Evolutionary conservation across 35 echinoderm and acorn worm genomes (phyloP), one percentile per base, ranked within the genome.

Genomic region (Holothuria glaberrima): DNA sequence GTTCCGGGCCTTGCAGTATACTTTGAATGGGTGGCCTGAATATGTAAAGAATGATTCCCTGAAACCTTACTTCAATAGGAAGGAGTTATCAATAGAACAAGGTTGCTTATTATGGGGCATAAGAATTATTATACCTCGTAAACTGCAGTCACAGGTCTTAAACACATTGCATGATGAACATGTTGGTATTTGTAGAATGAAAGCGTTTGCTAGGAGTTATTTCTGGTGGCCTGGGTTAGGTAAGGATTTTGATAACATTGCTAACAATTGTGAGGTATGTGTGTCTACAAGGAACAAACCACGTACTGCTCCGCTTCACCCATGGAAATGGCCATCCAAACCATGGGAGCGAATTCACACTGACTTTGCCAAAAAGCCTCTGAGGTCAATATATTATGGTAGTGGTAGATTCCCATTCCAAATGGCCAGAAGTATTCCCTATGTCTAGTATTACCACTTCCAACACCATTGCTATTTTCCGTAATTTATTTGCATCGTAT

Each of bases 171-270:
- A 83, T 83, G 80, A 83, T 5, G 90, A 89, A 48, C 90, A 95
- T 64, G 70, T 45, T 45, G 86, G 90, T 29, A 87, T 92, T 21
- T 30, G 80, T 14, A 27, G 90, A 21, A 95, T 95, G 94, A 92
- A 95, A 59, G 86, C 94, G 20, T 33, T 96, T 0, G 80, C 87
- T 27, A 56, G 87, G 22, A 71, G 79, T 50, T 93, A 93, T 54
- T 90, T 96, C 44, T 93, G 80, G 94, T 96, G 66, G 22, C 91
- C 94, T 33, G 73, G 60, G 30, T 21, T 95, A 58, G 94, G 90
- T 92, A 26, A 41, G 65, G 90, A 86, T 48, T 90, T 95, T 86
- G 90, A 95, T 26, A 77, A 76, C 19, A 30, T 88, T 5, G 83
- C 58, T 18, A 80, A 85, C 16, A 58, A 35, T 38, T 78, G 74